These are phyloP conservation scores for Zosterops japonicus DNA, from an alignment of 2,113 vertebrate genomes.

Conservation along the genomic window DNA sequence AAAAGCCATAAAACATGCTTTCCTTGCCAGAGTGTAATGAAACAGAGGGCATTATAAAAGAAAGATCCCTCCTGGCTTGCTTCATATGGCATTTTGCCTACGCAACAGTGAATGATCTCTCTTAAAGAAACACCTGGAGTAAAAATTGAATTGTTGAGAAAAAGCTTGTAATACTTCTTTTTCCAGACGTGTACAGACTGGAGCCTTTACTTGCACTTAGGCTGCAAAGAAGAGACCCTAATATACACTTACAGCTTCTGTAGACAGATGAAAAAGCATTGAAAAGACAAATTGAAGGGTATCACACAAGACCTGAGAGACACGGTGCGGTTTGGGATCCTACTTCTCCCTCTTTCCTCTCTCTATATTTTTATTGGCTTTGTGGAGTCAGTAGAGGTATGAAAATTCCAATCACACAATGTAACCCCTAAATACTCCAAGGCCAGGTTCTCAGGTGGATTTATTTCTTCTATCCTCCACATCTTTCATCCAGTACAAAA, in stretches of 20 bases:
- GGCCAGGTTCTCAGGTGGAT: neutral
- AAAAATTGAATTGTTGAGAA: neutral
- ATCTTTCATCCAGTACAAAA: neutral
- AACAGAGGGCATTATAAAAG: neutral
- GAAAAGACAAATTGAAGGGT: neutral
- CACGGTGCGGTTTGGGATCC: rapidly evolving
- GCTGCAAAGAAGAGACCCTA: neutral
- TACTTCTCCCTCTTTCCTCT: neutral
- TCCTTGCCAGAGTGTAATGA: constrained; percentile 9
- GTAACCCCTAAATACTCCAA: neutral
- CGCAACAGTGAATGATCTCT: neutral
- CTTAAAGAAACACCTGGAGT: neutral
- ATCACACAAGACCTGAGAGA: neutral
- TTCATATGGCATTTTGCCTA: neutral
- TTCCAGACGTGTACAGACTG: neutral
- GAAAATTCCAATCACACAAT: neutral
- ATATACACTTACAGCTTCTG: neutral
- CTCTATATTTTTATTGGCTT: neutral
- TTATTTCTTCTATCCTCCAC: neutral
- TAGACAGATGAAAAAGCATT: neutral
- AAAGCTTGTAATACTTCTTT: neutral
- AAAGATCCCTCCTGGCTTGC: neutral
- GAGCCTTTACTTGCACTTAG: neutral
- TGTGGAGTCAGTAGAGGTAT: neutral
- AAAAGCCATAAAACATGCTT: constrained; percentile 18